A percentile compares a stretch with the other conserved stretches of the same genome.
Evolutionary conservation across 2,113 vertebrate genomes (phyloP).

Genomic region (Nycticorax nycticorax): DNA sequence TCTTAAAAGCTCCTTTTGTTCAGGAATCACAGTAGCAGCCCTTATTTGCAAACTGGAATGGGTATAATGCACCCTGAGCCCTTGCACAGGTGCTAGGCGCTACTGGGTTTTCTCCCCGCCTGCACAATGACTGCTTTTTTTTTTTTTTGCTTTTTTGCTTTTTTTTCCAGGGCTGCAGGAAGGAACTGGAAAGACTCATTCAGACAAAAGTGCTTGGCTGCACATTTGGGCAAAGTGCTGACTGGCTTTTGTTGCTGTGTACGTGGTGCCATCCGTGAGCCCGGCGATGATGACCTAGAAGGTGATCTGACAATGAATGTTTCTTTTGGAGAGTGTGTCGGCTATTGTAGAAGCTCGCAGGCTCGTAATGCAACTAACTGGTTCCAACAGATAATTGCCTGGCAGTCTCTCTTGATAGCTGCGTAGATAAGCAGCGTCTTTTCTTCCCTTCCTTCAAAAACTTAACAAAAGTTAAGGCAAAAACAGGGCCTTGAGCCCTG

Average conservation of each 20-base stretch:
- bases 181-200: constrained; percentile 34
- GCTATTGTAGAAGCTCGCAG: neutral
- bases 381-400: constrained; percentile 17
- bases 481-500: neutral
- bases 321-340: constrained; percentile 15
- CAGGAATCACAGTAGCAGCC: constrained; percentile 34
- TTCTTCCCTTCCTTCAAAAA: neutral
- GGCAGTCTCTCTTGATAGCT: neutral
- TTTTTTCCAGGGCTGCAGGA: neutral
- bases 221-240: constrained; percentile 14
- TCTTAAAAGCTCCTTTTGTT: constrained; percentile 61
- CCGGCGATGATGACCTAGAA: neutral
- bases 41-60: constrained; percentile 58
- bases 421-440: neutral
- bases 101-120: neutral
- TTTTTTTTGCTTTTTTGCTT: constrained; percentile 15
- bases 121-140: constrained; percentile 32
- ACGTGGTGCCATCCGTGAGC: neutral
- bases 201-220: constrained; percentile 45
- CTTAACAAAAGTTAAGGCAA: neutral
- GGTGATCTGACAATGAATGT: constrained; percentile 24
- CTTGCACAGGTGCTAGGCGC: constrained; percentile 54
- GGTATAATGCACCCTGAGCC: constrained; percentile 8
- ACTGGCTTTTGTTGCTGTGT: constrained; percentile 14
- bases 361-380: neutral